Evolutionary conservation across 2,113 vertebrate species (phyloP).

Genomic region (Nibea albiflora): DNA sequence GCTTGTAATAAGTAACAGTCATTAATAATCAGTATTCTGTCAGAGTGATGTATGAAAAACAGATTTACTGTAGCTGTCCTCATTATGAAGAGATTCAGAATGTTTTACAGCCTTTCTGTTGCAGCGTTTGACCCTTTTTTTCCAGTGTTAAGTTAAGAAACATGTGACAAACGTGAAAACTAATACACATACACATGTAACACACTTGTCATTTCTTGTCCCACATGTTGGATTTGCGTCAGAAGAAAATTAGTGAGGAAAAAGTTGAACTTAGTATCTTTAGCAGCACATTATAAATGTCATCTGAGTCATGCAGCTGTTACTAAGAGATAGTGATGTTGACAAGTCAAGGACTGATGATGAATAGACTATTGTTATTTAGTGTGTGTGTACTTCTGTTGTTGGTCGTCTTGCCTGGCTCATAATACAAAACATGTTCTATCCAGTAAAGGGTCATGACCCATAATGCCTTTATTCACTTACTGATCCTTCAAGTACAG

Average conservation of each 20-base stretch:
- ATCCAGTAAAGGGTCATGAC: background rate
- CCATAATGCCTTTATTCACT: slow-evolving; percentile 3
- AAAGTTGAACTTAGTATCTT: slow-evolving; percentile 10
- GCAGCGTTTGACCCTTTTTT: background rate
- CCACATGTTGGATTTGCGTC: background rate
- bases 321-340: slow-evolving; percentile 12
- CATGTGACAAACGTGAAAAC: background rate
- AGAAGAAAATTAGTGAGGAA: background rate
- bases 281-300: background rate
- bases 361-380: background rate
- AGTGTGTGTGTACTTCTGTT: background rate
- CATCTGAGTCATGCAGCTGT: slow-evolving; percentile 31
- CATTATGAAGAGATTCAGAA: background rate
- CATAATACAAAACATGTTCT: slow-evolving; percentile 14
- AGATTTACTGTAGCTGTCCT: background rate
- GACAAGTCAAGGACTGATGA: slow-evolving; percentile 11
- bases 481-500: background rate
- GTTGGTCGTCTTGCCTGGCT: background rate
- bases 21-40: background rate
- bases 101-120: background rate
- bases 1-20: background rate
- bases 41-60: background rate
- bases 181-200: background rate
- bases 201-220: background rate
- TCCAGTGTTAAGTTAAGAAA: background rate